These are phyloP conservation scores for Tympanoctomys barrerae DNA, from an alignment of 2,797 vertebrate species.

Conservation along the genomic window DNA sequence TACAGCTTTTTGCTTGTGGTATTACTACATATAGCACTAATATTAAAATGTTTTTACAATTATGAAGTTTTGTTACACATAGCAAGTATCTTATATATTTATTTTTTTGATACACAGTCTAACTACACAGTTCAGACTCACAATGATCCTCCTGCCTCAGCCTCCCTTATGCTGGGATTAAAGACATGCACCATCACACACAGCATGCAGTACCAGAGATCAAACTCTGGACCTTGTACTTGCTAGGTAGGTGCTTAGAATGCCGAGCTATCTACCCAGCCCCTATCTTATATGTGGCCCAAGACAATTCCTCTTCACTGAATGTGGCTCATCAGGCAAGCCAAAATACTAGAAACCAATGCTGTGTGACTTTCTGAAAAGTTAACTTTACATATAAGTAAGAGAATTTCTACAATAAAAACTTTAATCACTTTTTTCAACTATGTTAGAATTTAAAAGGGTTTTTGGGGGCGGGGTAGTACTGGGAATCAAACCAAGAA, in stretches of 20 bases:
- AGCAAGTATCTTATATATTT: not conserved
- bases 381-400: slow-evolving; percentile 12
- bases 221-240: too few species aligned
- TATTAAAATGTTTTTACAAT: not conserved
- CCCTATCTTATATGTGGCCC: not conserved
- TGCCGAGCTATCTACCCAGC: too few species aligned
- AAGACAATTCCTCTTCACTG: not conserved
- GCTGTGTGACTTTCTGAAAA: not conserved
- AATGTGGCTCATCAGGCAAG: not conserved
- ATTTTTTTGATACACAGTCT: too few species aligned
- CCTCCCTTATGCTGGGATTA: too few species aligned
- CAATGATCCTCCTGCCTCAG: too few species aligned
- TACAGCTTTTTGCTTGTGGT: not conserved
- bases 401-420: not conserved
- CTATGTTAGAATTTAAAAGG: not conserved
- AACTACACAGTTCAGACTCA: too few species aligned
- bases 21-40: not conserved
- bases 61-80: not conserved
- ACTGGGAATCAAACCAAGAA: not conserved
- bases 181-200: too few species aligned
- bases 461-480: not conserved
- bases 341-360: not conserved
- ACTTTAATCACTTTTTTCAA: not conserved
- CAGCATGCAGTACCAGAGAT: too few species aligned
- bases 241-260: too few species aligned